These are phyloP conservation scores for Potorous gilbertii DNA, from an alignment of 2,797 vertebrate species.

Conservation along the genomic window DNA sequence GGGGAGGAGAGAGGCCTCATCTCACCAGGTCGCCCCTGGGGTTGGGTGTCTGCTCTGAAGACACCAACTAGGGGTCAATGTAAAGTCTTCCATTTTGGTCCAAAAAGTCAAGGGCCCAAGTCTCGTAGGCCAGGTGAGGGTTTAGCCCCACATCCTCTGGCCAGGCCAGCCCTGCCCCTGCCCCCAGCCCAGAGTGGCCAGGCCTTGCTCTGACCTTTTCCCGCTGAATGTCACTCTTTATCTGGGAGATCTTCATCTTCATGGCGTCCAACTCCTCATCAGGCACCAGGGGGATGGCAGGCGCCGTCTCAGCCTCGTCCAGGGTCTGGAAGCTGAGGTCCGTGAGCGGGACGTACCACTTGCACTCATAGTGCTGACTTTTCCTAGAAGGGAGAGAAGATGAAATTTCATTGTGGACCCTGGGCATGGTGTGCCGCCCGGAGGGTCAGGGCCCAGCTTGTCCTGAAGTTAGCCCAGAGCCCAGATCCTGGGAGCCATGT, in stretches of 20 bases:
- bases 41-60: background rate
- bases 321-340: slow-evolving; percentile 95
- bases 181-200: too few relatives aligned
- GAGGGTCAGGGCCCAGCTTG: too few relatives aligned
- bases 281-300: slow-evolving; percentile 91
- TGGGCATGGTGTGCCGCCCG: too few relatives aligned
- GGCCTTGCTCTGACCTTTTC: slow-evolving; percentile 89
- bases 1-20: too few relatives aligned
- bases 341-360: slow-evolving; percentile 95
- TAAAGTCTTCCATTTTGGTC: too few relatives aligned
- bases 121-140: too few relatives aligned
- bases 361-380: slow-evolving; percentile 96
- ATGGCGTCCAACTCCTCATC: slow-evolving; percentile 95
- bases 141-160: too few relatives aligned
- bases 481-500: background rate
- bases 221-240: slow-evolving; percentile 95
- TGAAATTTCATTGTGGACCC: background rate
- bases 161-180: too few relatives aligned
- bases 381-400: slow-evolving; percentile 85
- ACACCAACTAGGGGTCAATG: background rate
- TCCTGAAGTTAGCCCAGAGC: background rate
- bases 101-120: too few relatives aligned
- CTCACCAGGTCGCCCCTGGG: too few relatives aligned
- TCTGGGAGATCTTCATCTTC: slow-evolving; percentile 96
- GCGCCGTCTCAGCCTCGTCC: slow-evolving; percentile 91